Conservation (phyloP, 2,888 invertebrate species). For the Tachystola acroxantha region DNA sequence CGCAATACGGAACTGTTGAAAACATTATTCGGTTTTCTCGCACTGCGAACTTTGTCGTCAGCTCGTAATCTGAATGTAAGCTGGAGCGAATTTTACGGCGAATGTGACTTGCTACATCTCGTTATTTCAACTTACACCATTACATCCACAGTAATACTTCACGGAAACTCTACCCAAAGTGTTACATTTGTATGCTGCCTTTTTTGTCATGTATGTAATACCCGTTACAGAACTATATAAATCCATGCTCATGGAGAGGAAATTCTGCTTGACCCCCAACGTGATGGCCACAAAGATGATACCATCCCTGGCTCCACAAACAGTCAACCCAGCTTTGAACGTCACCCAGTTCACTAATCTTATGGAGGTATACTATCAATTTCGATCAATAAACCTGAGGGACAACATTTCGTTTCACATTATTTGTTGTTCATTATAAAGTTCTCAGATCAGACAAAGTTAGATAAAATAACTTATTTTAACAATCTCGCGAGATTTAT, state of each 20-base stretch:
- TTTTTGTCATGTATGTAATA: not conserved
- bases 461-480: too few relatives aligned
- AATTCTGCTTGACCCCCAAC: slow-evolving; percentile 92
- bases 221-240: slow-evolving; percentile 90
- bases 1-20: not conserved
- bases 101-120: not conserved
- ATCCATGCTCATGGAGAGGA: slow-evolving; percentile 92
- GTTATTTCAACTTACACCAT: too few relatives aligned
- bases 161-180: too few relatives aligned
- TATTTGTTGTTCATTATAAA: too few relatives aligned
- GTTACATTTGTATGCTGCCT: too few relatives aligned
- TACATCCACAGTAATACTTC: too few relatives aligned
- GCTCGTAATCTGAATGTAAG: too few relatives aligned
- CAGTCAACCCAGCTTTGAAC: slow-evolving; percentile 85
- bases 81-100: not conserved
- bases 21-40: not conserved
- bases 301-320: slow-evolving; percentile 94
- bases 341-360: slow-evolving; percentile 55
- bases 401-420: too few relatives aligned
- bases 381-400: too few relatives aligned
- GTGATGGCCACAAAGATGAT: slow-evolving; percentile 96
- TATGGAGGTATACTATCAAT: slow-evolving; percentile 48
- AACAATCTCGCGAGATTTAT: too few relatives aligned
- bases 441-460: too few relatives aligned
- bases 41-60: not conserved